phyloP scores from a whole-genome alignment of 2,113 vertebrate species.

The Chamaea fasciata region DNA sequence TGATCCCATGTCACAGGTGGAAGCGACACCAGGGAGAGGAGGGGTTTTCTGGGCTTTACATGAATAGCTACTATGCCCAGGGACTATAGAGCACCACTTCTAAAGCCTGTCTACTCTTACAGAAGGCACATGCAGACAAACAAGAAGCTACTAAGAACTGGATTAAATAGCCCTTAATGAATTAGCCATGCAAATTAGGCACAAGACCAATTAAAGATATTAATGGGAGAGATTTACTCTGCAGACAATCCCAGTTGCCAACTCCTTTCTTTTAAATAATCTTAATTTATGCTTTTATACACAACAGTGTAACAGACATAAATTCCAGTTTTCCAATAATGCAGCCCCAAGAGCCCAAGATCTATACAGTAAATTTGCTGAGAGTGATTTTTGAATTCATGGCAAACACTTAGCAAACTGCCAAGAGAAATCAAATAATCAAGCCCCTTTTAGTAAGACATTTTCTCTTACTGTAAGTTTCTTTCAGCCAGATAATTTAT shows the following conservation, averaged over 20 bases:
- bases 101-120: neutral
- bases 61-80: neutral
- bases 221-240: neutral
- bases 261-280: neutral
- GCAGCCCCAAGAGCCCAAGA: neutral
- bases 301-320: neutral
- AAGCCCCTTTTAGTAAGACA: neutral
- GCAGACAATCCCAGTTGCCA: neutral
- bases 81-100: fast-evolving
- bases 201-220: neutral
- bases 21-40: neutral
- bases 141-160: neutral
- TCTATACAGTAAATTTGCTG: neutral
- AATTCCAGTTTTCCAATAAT: neutral
- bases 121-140: neutral
- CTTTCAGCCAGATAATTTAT: neutral
- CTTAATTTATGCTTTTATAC: neutral
- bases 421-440: neutral
- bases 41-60: neutral
- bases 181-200: neutral
- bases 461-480: neutral
- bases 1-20: neutral
- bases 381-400: neutral
- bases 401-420: neutral
- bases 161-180: neutral